Conservation (phyloP, 2,797 vertebrate species). For the Cyclura pinguis region DNA sequence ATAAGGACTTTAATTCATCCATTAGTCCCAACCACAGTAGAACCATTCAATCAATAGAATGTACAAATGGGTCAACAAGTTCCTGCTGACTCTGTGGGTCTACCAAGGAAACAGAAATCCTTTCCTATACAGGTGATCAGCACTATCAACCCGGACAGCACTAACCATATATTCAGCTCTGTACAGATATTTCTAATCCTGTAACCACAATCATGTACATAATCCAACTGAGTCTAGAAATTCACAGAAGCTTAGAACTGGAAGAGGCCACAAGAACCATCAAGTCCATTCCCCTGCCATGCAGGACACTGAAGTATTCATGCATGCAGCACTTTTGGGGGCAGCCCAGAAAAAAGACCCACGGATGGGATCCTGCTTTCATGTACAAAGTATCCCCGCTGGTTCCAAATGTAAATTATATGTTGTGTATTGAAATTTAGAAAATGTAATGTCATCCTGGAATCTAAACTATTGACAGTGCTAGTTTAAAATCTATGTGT, state of each 20-base stretch:
- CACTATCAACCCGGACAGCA: slow-evolving; percentile 41
- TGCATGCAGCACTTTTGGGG: not conserved
- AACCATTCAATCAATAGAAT: too few relatives aligned
- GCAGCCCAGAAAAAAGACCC: not conserved
- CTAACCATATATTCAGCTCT: not conserved
- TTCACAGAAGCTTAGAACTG: too few relatives aligned
- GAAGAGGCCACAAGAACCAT: too few relatives aligned
- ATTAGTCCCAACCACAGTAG: too few relatives aligned
- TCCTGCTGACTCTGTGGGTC: not conserved
- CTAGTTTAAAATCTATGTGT: not conserved
- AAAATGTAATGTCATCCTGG: not conserved
- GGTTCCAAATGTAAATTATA: not conserved
- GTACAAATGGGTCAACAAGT: too few relatives aligned
- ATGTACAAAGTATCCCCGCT: not conserved
- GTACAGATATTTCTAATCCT: not conserved
- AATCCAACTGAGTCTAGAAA: not conserved
- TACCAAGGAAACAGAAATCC: not conserved
- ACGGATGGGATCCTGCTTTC: not conserved
- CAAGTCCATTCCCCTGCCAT: too few relatives aligned
- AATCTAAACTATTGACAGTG: not conserved
- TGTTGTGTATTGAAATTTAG: not conserved
- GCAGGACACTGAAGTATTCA: not conserved
- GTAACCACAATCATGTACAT: not conserved
- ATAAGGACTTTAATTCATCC: not conserved
- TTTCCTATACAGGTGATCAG: slow-evolving; percentile 34